Conservation (phyloP, 2,113 vertebrate genomes). For the Thunnus thynnus region DNA sequence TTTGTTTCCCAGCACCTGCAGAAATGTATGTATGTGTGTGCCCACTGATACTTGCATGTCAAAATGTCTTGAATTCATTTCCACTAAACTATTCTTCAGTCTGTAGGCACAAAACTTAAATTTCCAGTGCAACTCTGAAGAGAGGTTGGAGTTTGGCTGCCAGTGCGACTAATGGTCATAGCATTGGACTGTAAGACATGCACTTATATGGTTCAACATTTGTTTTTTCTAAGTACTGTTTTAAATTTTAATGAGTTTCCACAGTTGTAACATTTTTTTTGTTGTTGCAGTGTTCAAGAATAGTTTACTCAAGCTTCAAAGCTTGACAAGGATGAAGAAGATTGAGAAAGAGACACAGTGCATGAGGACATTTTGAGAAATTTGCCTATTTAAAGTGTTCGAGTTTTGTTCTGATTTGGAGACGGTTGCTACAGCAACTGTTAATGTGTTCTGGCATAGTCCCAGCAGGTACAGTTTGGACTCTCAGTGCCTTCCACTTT, state of each 20-base stretch:
- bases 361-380: slow-evolving; percentile 43
- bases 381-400: slow-evolving; percentile 31
- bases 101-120: neutral
- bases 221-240: neutral
- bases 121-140: neutral
- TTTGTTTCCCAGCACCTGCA: too few relatives aligned
- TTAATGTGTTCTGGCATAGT: slow-evolving; percentile 52
- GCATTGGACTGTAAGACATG: neutral
- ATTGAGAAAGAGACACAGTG: neutral
- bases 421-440: slow-evolving; percentile 66
- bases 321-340: neutral
- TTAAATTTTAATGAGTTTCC: slow-evolving; percentile 11
- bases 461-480: slow-evolving; percentile 55
- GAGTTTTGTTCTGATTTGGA: slow-evolving; percentile 49
- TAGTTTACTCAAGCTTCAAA: neutral
- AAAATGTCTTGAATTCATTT: neutral
- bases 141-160: slow-evolving; percentile 8
- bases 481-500: slow-evolving; percentile 38
- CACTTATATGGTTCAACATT: neutral
- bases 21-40: too few relatives aligned
- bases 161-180: neutral
- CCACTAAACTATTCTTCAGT: neutral
- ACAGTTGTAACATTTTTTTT: neutral
- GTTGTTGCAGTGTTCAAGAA: neutral
- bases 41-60: too few relatives aligned